Conservation (phyloP, 2,797 vertebrate genomes). For the Cetoscarus ocellatus region DNA sequence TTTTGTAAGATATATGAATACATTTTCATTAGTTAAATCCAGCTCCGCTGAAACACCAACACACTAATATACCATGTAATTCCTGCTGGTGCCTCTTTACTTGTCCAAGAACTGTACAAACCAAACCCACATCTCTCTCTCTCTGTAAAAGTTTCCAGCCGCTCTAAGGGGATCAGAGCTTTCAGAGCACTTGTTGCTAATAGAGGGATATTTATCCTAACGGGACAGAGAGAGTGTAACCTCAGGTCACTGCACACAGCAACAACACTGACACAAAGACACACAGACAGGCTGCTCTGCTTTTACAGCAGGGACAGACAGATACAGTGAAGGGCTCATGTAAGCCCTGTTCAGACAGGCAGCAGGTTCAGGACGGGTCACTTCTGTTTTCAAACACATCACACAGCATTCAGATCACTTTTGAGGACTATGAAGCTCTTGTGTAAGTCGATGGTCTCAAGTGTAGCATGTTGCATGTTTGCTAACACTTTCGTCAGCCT, state of each 20-base stretch:
- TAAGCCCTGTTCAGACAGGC: slow-evolving; percentile 9
- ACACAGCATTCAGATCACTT: not conserved
- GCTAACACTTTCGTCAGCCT: not conserved
- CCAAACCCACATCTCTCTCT: slow-evolving; percentile 13
- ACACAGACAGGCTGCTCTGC: slow-evolving; percentile 57
- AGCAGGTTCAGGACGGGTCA: slow-evolving; percentile 20
- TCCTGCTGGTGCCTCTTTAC: not conserved
- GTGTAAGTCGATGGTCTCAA: too few relatives aligned
- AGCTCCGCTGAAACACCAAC: not conserved
- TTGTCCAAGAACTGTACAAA: not conserved
- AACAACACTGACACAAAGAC: slow-evolving; percentile 67
- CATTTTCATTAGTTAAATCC: not conserved
- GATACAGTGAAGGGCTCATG: slow-evolving; percentile 35
- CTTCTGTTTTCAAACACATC: slow-evolving; percentile 8
- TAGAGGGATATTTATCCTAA: slow-evolving; percentile 66
- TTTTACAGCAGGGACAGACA: slow-evolving; percentile 60
- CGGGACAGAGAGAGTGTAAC: slow-evolving; percentile 57
- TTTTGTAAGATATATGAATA: too few relatives aligned
- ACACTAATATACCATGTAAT: not conserved
- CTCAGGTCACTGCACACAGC: slow-evolving; percentile 71
- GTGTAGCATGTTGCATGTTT: not conserved
- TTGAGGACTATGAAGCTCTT: not conserved
- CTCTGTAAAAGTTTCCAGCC: slow-evolving; percentile 56
- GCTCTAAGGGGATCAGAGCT: slow-evolving; percentile 54
- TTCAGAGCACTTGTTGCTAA: slow-evolving; percentile 74